Evolutionary conservation across 2,113 vertebrate genomes (phyloP).

Genomic region (Stegostoma tigrinum): DNA sequence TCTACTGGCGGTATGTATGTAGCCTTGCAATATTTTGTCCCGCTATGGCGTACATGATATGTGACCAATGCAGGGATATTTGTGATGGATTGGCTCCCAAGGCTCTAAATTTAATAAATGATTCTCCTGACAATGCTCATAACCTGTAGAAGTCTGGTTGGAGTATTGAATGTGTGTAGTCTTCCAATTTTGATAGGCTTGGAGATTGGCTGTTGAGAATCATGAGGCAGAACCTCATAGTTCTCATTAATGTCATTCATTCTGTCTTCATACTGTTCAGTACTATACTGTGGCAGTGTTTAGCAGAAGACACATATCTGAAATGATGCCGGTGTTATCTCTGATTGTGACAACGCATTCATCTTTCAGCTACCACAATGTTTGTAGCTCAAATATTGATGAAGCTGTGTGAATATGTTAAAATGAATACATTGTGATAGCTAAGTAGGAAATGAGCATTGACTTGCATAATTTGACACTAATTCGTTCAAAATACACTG

Average conservation of each 20-base stretch:
- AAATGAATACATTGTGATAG: not conserved
- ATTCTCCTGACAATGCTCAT: not conserved
- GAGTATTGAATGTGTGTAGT: not conserved
- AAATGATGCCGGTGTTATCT: not conserved
- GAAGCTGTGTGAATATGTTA: not conserved
- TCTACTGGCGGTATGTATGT: not conserved
- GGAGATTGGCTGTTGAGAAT: not conserved
- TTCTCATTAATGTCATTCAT: not conserved
- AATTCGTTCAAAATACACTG: not conserved
- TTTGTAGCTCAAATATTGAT: slow-evolving; percentile 8
- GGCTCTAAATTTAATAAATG: not conserved
- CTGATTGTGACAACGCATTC: not conserved
- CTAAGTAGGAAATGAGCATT: not conserved
- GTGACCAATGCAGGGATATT: not conserved
- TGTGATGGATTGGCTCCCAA: not conserved
- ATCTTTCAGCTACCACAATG: not conserved
- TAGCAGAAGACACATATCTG: not conserved
- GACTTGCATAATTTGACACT: not conserved
- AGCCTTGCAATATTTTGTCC: not conserved
- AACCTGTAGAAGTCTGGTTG: not conserved
- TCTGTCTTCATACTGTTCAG: not conserved
- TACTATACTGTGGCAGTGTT: not conserved
- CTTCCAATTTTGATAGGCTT: not conserved
- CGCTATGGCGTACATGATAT: not conserved
- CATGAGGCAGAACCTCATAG: not conserved